Conservation (phyloP, 2,113 vertebrate species). For the Zeus faber region DNA sequence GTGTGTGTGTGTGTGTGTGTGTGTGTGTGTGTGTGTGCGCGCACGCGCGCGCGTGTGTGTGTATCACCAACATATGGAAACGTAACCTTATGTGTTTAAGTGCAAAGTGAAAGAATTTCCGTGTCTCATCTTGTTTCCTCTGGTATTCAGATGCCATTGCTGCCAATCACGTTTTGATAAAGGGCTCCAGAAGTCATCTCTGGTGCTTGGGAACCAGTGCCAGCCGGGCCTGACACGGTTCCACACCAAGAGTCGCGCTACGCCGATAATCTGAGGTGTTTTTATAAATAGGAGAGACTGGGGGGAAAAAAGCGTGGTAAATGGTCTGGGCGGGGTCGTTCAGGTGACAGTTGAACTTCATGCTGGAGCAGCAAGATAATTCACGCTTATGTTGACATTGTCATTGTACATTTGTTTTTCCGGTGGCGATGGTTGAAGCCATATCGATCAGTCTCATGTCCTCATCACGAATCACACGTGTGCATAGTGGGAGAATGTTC, state of each 20-base stretch:
- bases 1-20: background rate
- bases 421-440: too few species aligned
- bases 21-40: background rate
- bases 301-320: too few species aligned
- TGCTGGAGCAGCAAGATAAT: too few species aligned
- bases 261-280: too few species aligned
- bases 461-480: too few species aligned
- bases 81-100: slow-evolving; percentile 8
- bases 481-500: too few species aligned
- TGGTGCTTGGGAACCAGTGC: background rate
- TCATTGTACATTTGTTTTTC: too few species aligned
- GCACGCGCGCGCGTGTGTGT: background rate
- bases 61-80: slow-evolving; percentile 1
- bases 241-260: background rate
- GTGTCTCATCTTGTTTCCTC: slow-evolving; percentile 51
- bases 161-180: slow-evolving; percentile 24
- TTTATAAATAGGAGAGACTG: too few species aligned
- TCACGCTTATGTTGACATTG: too few species aligned
- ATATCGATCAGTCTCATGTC: too few species aligned
- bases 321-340: too few species aligned
- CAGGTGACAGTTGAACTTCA: too few species aligned
- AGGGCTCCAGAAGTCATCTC: slow-evolving; percentile 15
- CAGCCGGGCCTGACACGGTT: background rate
- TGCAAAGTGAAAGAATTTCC: slow-evolving; percentile 20
- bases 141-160: slow-evolving; percentile 37